Percentiles rank a stretch among this genome's conserved stretches.
Evolutionary conservation across 2,113 vertebrate genomes (phyloP).

Genomic region (Rhea americana): DNA sequence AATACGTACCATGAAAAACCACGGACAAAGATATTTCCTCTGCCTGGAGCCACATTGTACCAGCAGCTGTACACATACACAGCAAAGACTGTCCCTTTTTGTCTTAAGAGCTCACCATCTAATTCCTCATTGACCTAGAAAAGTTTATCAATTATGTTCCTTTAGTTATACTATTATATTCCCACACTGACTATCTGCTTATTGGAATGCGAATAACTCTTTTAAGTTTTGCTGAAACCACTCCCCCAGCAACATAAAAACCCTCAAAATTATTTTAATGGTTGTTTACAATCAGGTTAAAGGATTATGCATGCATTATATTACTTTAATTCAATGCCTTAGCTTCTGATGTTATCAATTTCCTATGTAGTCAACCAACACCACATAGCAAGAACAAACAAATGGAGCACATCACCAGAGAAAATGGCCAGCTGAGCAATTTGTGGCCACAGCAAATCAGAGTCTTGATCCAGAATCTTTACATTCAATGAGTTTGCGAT

Average conservation of each 20-base stretch:
- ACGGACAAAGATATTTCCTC: background rate
- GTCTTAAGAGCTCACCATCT: background rate
- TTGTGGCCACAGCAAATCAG: background rate
- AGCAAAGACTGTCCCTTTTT: background rate
- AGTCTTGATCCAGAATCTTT: background rate
- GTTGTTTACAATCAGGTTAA: background rate
- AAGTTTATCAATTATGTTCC: background rate
- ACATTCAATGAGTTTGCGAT: background rate
- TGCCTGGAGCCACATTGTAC: background rate
- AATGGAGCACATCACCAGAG: background rate
- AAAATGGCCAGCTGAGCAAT: background rate
- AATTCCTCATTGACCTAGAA: background rate
- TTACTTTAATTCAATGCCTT: background rate
- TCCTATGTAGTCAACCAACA: background rate
- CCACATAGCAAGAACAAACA: background rate
- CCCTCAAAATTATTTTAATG: background rate
- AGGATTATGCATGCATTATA: background rate
- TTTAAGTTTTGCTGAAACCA: background rate
- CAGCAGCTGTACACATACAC: background rate
- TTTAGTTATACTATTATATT: background rate
- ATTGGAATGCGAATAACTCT: background rate
- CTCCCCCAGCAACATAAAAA: background rate
- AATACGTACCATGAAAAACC: background rate
- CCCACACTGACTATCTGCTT: background rate
- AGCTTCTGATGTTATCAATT: background rate